Percentiles rank a stretch among this genome's conserved stretches.
Evolutionary conservation across 1,140 invertebrate species (phyloP).

Genomic region (Gonatopus flavifemur): DNA sequence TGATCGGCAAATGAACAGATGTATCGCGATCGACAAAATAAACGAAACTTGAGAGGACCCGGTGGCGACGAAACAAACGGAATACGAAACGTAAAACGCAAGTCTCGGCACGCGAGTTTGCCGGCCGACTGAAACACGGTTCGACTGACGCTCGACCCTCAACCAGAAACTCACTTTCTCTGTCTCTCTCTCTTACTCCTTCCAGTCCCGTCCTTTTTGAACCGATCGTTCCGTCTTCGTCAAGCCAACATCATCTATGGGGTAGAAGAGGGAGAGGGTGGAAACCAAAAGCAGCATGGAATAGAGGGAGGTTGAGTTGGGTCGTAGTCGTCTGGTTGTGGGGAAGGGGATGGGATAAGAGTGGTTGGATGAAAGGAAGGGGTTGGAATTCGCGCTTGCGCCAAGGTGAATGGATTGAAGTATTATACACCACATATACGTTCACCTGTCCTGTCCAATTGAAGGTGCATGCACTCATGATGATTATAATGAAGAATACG

Average conservation of each 20-base stretch:
- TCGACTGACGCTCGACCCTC: constrained; percentile 31
- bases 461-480: too few relatives aligned
- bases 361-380: constrained; percentile 4
- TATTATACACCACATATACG: too few relatives aligned
- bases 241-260: constrained; percentile 25
- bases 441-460: too few relatives aligned
- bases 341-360: constrained; percentile 4
- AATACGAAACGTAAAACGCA: constrained; percentile 16
- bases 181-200: too few relatives aligned
- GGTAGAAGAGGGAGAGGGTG: constrained; percentile 6
- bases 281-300: neutral
- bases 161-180: constrained; percentile 41
- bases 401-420: constrained; percentile 32
- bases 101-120: constrained; percentile 56
- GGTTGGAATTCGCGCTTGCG: constrained; percentile 26
- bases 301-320: neutral
- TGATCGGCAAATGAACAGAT: too few relatives aligned
- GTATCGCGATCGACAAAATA: too few relatives aligned
- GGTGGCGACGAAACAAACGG: constrained; percentile 3
- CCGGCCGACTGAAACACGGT: constrained; percentile 54
- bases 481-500: too few relatives aligned
- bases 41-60: too few relatives aligned
- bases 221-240: constrained; percentile 41
- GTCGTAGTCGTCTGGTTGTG: neutral
- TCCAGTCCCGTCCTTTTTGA: constrained; percentile 40